Evolutionary conservation across 2,888 invertebrate species (phyloP).

Genomic region (Amblyteles armatorius): DNA sequence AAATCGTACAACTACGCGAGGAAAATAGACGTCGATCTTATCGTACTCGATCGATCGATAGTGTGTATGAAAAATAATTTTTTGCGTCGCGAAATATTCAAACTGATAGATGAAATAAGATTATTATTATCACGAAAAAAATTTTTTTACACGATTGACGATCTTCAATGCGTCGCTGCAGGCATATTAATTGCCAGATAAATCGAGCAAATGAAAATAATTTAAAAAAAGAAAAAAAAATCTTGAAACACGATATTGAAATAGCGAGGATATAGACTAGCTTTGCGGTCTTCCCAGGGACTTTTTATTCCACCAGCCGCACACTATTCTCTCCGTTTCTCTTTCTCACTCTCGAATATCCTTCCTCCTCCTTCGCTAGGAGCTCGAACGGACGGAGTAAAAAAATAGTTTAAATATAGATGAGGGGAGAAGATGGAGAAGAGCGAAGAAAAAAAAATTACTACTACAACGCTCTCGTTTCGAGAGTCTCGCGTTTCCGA

Average conservation of each 20-base stretch:
- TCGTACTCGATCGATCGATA: not conserved
- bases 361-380: slow-evolving; percentile 11
- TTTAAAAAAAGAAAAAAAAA: slow-evolving; percentile 41
- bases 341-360: slow-evolving; percentile 12
- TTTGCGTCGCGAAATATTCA: not conserved
- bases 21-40: slow-evolving; percentile 48
- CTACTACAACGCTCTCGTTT: slow-evolving; percentile 46
- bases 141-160: not conserved
- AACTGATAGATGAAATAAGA: slow-evolving; percentile 4
- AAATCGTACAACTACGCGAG: slow-evolving; percentile 66
- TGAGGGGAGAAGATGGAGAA: slow-evolving; percentile 38
- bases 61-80: not conserved
- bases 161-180: slow-evolving; percentile 13
- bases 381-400: slow-evolving; percentile 33
- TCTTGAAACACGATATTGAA: slow-evolving; percentile 66
- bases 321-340: slow-evolving; percentile 19
- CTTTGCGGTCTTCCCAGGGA: slow-evolving; percentile 40
- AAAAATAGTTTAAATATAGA: slow-evolving; percentile 68
- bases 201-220: slow-evolving; percentile 31
- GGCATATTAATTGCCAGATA: slow-evolving; percentile 55
- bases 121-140: too few relatives aligned
- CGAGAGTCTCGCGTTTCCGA: slow-evolving; percentile 73
- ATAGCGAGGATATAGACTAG: slow-evolving; percentile 49
- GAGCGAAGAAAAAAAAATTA: slow-evolving; percentile 33
- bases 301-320: slow-evolving; percentile 23